Base-by-base conservation (phyloP, 1,140 invertebrate genomes). In the Globodera ellingtonae region DNA sequence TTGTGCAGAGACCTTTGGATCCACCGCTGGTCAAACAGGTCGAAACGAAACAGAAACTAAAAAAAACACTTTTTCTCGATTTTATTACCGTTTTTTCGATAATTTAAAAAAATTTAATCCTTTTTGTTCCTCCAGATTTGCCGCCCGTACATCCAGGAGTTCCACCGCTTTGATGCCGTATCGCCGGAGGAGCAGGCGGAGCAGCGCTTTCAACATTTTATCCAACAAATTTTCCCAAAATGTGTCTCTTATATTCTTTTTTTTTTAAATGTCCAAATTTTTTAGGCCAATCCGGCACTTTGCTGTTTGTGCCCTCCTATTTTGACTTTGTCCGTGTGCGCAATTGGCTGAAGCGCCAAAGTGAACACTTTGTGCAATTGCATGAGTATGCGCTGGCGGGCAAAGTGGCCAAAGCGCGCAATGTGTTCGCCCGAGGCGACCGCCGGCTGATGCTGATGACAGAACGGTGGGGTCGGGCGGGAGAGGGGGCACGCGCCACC, bases 271-370 rank as follows among this genome's bases (percentile, higher is more conserved):
- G 24, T 50, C 50, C 0, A 4, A 75, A 13, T 56, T 21, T 66
- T 52, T n/a, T 21, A 77, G 75, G 75, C 24, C 71, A 86, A 44
- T 47, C 46, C 13, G 94, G 96, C 86, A 95, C 94, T 0, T 88
- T 98, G 56, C 93, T 99, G 67, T 98, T 93, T 90, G 92, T 98
- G 65, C 94, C 95, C 0, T 96, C 94, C 59, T 99, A 98, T 90
- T 98, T 96, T 89, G 97, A 98, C 90, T 99, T 93, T 91, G 94
- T 98, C 0, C 91, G 93, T 81, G 86, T 99, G 44, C 90, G 96
- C 81, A 98, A 98, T 91, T 93, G 95, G 89, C 94, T 98, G 84
- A 85, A 84, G 48, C 85, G 86, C 35, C 84, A 88, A 47, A 44
- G 56, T 56, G 74, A 89, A 9, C 88, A 85, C 50, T 90, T 88